phyloP scores from a whole-genome alignment of 1,140 invertebrate genomes.

The Colletes gigas region DNA sequence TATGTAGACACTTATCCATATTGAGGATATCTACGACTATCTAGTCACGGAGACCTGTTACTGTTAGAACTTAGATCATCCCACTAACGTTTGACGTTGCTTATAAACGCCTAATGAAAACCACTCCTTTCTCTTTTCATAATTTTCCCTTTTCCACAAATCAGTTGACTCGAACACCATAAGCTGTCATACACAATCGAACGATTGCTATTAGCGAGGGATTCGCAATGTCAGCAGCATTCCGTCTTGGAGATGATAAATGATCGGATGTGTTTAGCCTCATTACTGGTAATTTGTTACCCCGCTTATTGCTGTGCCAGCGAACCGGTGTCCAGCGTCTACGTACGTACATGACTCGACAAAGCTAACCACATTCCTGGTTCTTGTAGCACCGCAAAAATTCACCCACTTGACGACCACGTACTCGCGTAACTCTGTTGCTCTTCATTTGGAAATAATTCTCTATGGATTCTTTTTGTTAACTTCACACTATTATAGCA shows the following conservation, averaged over 20 bases:
- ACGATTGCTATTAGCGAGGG: slow-evolving; percentile 57
- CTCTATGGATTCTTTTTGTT: too few species aligned
- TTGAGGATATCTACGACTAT: too few species aligned
- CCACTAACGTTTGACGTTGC: not conserved
- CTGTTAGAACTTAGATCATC: too few species aligned
- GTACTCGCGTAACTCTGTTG: not conserved
- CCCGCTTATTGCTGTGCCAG: slow-evolving; percentile 37
- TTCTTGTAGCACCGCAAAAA: slow-evolving; percentile 35
- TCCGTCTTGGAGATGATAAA: slow-evolving; percentile 65
- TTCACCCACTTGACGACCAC: not conserved
- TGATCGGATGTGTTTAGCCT: slow-evolving; percentile 66
- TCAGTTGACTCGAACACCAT: not conserved
- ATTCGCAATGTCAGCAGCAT: slow-evolving; percentile 54
- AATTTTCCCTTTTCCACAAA: not conserved
- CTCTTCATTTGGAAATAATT: not conserved
- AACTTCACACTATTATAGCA: too few species aligned
- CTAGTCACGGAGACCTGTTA: too few species aligned
- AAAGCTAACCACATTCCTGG: not conserved
- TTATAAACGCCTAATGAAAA: not conserved
- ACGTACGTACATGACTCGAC: not conserved
- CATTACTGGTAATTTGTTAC: slow-evolving; percentile 71
- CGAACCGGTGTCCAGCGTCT: slow-evolving; percentile 2
- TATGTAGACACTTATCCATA: too few species aligned
- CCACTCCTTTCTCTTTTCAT: not conserved
- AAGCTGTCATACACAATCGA: slow-evolving; percentile 41